phyloP scores from a whole-genome alignment of 2,888 invertebrate genomes.

The Lasius platythorax region DNA sequence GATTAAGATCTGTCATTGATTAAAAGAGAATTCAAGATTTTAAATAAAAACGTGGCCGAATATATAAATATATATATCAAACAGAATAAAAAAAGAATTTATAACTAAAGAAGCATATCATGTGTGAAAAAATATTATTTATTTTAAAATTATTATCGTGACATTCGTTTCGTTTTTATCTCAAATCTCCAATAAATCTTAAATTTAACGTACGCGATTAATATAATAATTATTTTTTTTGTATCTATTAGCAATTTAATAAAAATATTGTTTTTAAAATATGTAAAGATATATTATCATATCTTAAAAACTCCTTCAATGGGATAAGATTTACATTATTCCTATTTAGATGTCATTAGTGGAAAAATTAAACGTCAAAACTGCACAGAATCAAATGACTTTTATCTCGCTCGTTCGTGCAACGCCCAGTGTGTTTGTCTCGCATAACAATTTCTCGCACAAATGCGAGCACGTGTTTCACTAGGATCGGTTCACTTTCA shows the following conservation, averaged over 20 bases:
- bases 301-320: background rate
- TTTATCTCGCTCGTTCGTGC: slow-evolving; percentile 30
- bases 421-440: slow-evolving; percentile 47
- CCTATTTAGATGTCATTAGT: background rate
- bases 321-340: background rate
- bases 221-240: background rate
- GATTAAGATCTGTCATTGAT: background rate
- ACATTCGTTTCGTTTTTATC: background rate
- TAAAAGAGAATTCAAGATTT: background rate
- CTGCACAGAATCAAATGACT: background rate
- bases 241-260: background rate
- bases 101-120: background rate
- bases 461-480: slow-evolving; percentile 68
- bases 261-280: background rate
- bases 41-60: background rate
- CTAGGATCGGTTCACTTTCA: slow-evolving; percentile 80
- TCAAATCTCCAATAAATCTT: background rate
- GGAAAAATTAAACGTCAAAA: slow-evolving; percentile 5
- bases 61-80: background rate
- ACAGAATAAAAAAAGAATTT: background rate
- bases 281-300: background rate
- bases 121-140: background rate
- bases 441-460: slow-evolving; percentile 60
- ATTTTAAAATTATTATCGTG: background rate
- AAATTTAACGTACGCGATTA: background rate